Base-by-base conservation (phyloP, 2,797 vertebrate species). In the Aphelocoma californica region DNA sequence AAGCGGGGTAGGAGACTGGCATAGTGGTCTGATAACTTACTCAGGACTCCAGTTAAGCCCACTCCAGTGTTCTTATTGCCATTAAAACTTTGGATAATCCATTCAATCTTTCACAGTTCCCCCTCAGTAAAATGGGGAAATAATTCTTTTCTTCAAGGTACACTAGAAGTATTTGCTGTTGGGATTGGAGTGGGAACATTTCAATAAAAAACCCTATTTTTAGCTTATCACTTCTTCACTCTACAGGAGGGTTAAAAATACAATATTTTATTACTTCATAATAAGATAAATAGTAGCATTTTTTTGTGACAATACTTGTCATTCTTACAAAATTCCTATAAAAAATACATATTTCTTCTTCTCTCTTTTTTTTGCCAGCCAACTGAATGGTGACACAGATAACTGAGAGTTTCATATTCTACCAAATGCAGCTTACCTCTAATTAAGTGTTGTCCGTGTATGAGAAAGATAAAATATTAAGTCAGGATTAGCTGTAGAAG, bases 401-500 rank as follows among this genome's bases (percentile, higher is more conserved):
- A 94, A 83, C 69, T 91, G 64, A 88, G 65, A 77, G 72, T 61
- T 92, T 82, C 65, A 38, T 82, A 56, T 65, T 54, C 61, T 81
- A 69, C 32, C 69, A 90, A 85, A 83, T 56, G 50, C 69, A 94
- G 25, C 28, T 92, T 86, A 67, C 36, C 7, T 65, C 75, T 92
- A 87, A 94, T 92, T 75, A 91, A 93, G 42, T 73, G 57, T 87
- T 94, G 65, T 85, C 75, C 65, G 13, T 83, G 25, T 61, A 91
- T 78, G 72, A 90, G 79, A 91, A 77, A 34, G 86, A 88, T 95
- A 94, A 40, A 95, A 93, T 93, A 92, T 48, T 93, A 87, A 74
- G 75, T 71, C 71, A 88, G 78, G 86, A 85, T 94, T 91, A 96
- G 56, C 56, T 84, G 14, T 34, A 90, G 83, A 90, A 93, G 61